These are phyloP conservation scores for Chrysemys picta DNA, from an alignment of 2,113 vertebrate species.

Conservation along the genomic window DNA sequence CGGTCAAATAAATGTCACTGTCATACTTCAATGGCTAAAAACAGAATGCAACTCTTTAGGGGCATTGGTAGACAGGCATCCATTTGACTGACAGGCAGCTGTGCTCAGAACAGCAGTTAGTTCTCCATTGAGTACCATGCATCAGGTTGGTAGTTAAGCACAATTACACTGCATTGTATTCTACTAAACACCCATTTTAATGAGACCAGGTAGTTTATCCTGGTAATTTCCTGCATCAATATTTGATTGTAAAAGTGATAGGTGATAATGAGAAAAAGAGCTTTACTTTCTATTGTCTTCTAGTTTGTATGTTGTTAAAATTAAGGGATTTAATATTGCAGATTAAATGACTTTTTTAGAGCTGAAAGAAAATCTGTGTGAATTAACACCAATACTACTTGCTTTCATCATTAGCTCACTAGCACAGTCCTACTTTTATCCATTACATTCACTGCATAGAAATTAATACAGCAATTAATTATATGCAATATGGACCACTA, in stretches of 20 bases:
- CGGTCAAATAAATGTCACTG: constrained; percentile 68
- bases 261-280: rapidly evolving
- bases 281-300: rapidly evolving
- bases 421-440: background rate
- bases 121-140: background rate
- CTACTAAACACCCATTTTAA: rapidly evolving
- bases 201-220: background rate
- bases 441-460: background rate
- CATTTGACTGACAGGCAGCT: constrained; percentile 62
- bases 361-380: background rate
- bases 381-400: background rate
- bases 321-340: background rate
- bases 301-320: background rate
- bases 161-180: background rate
- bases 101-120: background rate
- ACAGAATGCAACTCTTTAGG: background rate
- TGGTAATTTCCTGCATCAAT: background rate
- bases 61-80: background rate
- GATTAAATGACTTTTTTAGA: background rate
- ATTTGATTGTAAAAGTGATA: rapidly evolving
- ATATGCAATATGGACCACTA: rapidly evolving
- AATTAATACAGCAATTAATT: background rate
- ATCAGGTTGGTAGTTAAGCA: background rate
- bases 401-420: background rate
- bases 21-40: constrained; percentile 61